These are phyloP conservation scores for Peromyscus polionotus DNA, from an alignment of 2,113 vertebrate genomes.

Conservation along the genomic window DNA sequence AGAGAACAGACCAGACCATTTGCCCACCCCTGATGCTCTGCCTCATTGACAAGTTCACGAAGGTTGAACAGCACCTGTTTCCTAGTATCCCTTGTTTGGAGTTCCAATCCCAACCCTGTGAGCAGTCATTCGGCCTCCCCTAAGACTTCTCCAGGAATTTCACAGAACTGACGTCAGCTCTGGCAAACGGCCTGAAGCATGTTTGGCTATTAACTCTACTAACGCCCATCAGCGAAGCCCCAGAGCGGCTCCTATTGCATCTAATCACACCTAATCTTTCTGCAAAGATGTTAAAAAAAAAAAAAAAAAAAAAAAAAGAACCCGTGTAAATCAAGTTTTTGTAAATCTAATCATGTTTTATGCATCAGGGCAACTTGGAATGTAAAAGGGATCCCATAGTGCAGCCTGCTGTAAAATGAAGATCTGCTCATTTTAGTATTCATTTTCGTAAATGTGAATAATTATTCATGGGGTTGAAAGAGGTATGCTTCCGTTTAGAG, in stretches of 20 bases:
- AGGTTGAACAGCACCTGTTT: neutral
- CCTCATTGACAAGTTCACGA: neutral
- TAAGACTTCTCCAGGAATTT: conserved; percentile 34
- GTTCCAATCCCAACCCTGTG: neutral
- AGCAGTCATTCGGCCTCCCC: neutral
- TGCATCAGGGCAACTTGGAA: conserved; percentile 79
- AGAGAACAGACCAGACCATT: neutral
- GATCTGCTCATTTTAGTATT: conserved; percentile 77
- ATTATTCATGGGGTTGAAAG: conserved; percentile 73
- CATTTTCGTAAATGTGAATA: conserved; percentile 76
- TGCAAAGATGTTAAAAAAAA: conserved; percentile 76
- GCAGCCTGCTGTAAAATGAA: conserved; percentile 80
- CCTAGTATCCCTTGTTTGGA: neutral
- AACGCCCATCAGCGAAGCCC: conserved; percentile 51
- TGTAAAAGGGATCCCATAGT: conserved; percentile 79
- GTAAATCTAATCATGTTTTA: conserved; percentile 83
- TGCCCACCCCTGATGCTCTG: neutral
- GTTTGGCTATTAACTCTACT: conserved; percentile 53
- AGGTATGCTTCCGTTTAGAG: conserved; percentile 69
- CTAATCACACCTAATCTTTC: conserved; percentile 82
- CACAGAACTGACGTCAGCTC: conserved; percentile 51
- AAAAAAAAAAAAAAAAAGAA: conserved; percentile 67
- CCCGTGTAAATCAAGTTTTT: conserved; percentile 80
- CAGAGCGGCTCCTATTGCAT: conserved; percentile 72
- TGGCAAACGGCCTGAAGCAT: conserved; percentile 52